Evolutionary conservation across 2,888 invertebrate genomes (phyloP).

Genomic region (Idaea biselata): DNA sequence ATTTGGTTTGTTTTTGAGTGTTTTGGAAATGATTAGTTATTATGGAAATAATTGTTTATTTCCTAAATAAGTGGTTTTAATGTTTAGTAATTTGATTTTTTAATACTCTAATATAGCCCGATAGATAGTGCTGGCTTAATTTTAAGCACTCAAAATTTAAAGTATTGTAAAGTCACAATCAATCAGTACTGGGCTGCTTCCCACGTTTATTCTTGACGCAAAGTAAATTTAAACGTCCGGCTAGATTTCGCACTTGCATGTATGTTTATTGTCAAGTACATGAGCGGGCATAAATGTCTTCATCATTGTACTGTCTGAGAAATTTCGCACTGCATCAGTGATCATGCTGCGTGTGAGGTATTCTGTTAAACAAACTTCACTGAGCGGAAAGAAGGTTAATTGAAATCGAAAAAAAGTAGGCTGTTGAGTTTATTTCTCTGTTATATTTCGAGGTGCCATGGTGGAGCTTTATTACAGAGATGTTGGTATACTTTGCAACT

Average conservation of each 20-base stretch:
- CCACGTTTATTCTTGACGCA: background rate
- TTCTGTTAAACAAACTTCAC: background rate
- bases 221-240: background rate
- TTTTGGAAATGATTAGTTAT: background rate
- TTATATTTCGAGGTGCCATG: too few species aligned
- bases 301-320: background rate
- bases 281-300: background rate
- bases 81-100: background rate
- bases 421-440: too few species aligned
- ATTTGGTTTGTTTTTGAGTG: slow-evolving; percentile 5
- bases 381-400: background rate
- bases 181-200: background rate
- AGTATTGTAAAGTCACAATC: background rate
- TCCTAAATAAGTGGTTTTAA: background rate
- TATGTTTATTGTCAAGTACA: background rate
- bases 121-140: too few species aligned
- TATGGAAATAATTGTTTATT: background rate
- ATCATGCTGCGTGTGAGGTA: background rate
- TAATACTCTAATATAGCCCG: too few species aligned
- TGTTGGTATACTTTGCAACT: too few species aligned
- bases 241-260: background rate
- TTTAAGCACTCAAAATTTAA: too few species aligned
- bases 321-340: background rate
- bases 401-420: background rate
- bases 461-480: too few species aligned